Evolutionary conservation across 1,140 invertebrate species (phyloP), one percentile per base, ranked within the genome.

Genomic region (Drosophila arizonae): DNA sequence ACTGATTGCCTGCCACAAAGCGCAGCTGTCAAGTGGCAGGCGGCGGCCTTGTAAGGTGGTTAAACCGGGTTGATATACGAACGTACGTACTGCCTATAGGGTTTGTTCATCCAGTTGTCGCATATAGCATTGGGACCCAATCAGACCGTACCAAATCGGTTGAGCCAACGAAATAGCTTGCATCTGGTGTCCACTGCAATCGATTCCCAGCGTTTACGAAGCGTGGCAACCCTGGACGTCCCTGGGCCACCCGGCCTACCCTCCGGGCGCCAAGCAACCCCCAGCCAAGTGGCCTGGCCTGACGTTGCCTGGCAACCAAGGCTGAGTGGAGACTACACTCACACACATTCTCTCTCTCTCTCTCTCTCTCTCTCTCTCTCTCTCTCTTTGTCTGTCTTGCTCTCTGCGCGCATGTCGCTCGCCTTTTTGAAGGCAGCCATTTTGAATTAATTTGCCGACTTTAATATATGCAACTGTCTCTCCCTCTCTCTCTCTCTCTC

Each of bases 141-240:
- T 81, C 84, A 74, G 24, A 70, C 54, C 64, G 30, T 30, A 41
- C 15, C 63, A 50, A 61, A 73, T 65, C 46, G 51, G 6, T 63
- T 73, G 75, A 57, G 46, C 84, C 84, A 88, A 88, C 84, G 84
- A 89, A 84, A 88, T 54, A 39, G 54, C 36, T 89, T 88, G 84
- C 84, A 88, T 88, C 84, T 88, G 84, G 80, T 89, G 85, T 84
- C 80, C 85, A 72, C 61, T 67, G 48, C 68, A 84, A 89, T 84
- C 80, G 85, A 88, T 88, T 84, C 76, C 52, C 77, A 79, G 70
- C 63, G 50, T 51, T 41, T 28, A 28, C 1, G 17, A 17, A 24
- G 43, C 43, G 43, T 46, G 43, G 43, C 43, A 41, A n/a, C 15
- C 28, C 13, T 24, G 33, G 21, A 6, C 54, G 15, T 3, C 36